Conservation (phyloP, 2,797 vertebrate genomes). For the Danionella dracula region DNA sequence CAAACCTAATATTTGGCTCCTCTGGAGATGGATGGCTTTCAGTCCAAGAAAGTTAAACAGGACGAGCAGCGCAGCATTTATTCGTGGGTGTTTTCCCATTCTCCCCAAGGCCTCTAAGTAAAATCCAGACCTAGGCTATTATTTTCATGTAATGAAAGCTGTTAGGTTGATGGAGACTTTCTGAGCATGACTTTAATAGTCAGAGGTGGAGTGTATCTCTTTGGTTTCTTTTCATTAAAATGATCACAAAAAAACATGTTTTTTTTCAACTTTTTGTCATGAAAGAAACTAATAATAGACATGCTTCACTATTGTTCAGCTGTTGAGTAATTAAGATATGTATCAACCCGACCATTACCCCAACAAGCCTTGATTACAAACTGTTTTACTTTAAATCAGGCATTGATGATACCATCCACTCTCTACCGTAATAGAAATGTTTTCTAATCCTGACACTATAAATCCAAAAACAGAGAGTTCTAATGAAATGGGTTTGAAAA, state of each 20-base stretch:
- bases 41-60: conserved; percentile 50
- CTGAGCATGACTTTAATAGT: neutral
- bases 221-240: neutral
- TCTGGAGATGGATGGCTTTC: conserved; percentile 59
- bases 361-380: too few species aligned
- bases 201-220: neutral
- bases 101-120: conserved; percentile 52
- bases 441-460: too few species aligned
- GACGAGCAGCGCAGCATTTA: conserved; percentile 45
- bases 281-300: too few species aligned
- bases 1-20: conserved; percentile 56
- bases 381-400: too few species aligned
- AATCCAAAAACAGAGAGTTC: neutral
- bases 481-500: conserved; percentile 1
- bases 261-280: too few species aligned
- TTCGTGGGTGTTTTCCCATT: conserved; percentile 66
- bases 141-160: conserved; percentile 55
- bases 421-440: too few species aligned
- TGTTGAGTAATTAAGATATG: too few species aligned
- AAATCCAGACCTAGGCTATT: conserved; percentile 54
- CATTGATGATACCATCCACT: too few species aligned
- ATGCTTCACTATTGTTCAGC: too few species aligned
- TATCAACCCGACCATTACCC: too few species aligned
- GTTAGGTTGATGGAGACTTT: conserved; percentile 4
- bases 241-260: too few species aligned